Evolutionary conservation across 2,797 vertebrate genomes (phyloP).

Genomic region (Carapus acus): DNA sequence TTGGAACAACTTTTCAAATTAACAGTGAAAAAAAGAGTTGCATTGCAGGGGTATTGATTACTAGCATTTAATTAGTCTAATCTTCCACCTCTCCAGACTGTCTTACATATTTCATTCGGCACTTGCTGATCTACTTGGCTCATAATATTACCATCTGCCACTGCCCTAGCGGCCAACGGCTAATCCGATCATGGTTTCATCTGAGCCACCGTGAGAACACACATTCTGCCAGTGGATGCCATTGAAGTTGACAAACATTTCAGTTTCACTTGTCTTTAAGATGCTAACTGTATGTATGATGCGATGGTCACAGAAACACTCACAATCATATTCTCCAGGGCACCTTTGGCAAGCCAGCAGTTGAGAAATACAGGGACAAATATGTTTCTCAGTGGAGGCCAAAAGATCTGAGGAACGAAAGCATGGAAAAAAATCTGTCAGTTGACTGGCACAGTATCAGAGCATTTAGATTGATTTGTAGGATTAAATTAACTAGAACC

Average conservation of each 20-base stretch:
- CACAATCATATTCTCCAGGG: constrained; percentile 98
- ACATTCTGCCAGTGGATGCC: constrained; percentile 22
- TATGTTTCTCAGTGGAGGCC: constrained; percentile 81
- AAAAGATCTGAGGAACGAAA: constrained; percentile 79
- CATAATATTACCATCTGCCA: constrained; percentile 63
- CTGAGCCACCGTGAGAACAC: constrained; percentile 32
- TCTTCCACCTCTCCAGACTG: constrained; percentile 23
- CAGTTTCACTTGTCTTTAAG: too few species aligned
- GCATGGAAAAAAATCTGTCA: background rate
- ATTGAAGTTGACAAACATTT: constrained; percentile 26
- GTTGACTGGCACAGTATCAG: background rate
- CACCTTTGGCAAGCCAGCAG: constrained; percentile 96
- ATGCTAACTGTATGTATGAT: too few species aligned
- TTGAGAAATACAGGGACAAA: constrained; percentile 97
- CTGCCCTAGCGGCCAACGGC: constrained; percentile 35
- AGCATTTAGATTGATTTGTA: background rate
- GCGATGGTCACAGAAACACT: constrained; percentile 62
- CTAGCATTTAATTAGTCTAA: too few species aligned
- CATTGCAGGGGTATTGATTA: too few species aligned
- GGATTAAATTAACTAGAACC: background rate
- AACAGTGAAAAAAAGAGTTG: too few species aligned
- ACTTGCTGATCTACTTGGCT: constrained; percentile 50
- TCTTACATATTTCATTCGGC: constrained; percentile 19
- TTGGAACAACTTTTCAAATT: too few species aligned
- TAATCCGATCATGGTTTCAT: constrained; percentile 36